These are phyloP conservation scores for Zootoca vivipara DNA, from an alignment of 2,113 vertebrate genomes.

Conservation along the genomic window DNA sequence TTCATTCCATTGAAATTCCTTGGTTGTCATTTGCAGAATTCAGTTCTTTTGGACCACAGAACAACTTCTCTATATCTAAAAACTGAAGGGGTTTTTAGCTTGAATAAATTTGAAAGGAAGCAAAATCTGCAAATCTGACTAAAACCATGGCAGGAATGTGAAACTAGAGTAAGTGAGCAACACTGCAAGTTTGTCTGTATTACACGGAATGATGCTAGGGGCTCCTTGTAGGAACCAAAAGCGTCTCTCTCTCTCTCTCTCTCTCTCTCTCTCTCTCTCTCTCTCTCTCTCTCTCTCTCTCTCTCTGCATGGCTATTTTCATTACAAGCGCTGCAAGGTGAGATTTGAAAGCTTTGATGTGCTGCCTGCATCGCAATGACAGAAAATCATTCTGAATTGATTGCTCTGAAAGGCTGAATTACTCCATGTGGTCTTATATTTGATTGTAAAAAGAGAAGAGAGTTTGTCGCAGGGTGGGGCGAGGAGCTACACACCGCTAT, in stretches of 20 bases:
- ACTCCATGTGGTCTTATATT: constrained; percentile 3
- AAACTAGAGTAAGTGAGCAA: neutral
- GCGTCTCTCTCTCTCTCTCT: too few species aligned
- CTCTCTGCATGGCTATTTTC: constrained; percentile 33
- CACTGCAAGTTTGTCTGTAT: neutral
- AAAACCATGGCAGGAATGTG: neutral
- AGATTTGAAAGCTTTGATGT: constrained; percentile 55
- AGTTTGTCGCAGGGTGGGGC: too few species aligned
- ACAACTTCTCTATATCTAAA: neutral
- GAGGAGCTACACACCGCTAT: neutral
- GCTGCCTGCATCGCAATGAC: constrained; percentile 50
- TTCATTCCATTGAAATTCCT: rapidly evolving
- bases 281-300: too few species aligned
- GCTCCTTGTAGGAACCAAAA: neutral
- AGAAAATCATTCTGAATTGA: constrained; percentile 56
- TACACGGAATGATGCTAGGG: neutral
- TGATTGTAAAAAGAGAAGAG: constrained; percentile 9
- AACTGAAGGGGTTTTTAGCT: neutral
- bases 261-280: neutral
- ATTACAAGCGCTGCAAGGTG: constrained; percentile 31
- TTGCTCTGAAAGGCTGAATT: constrained; percentile 48
- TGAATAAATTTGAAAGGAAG: neutral
- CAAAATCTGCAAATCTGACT: constrained; percentile 2
- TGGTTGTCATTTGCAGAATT: too few species aligned
- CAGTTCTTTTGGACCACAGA: neutral